Base-by-base conservation (phyloP, 2,797 vertebrate species). In the Antrozous pallidus region DNA sequence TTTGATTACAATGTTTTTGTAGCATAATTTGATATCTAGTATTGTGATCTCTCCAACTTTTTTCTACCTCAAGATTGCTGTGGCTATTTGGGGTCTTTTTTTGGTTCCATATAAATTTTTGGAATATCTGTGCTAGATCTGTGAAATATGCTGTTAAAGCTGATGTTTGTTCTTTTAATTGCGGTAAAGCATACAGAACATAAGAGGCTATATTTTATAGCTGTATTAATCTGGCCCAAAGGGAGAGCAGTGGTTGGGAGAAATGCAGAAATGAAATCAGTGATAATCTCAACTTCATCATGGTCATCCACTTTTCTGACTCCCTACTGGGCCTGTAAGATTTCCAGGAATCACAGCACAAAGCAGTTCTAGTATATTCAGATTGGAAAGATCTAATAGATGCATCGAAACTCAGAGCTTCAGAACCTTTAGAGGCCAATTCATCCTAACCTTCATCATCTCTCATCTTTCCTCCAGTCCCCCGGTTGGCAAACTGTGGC, bases 361-460 rank as follows among this genome's bases (percentile, higher is more conserved):
- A 83, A 91, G 20, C 45, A 36, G 45, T 82, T 84, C 69, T 93
- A 90, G 79, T 88, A 89, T 82, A 94, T 90, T 73, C 42, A 94
- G 22, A n/a, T 79, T 81, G 28, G 24, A 85, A 95, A 90, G 8
- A 24, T 31, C 47, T 88, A 84, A 11, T 92, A 93, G 67, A 90
- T 77, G 84, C 18, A 83, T 10, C 85, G 24, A 88, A 49, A 78
- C 28, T 90, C 73, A 71, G 69, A 91, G 28, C 5, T 58, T 49
- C 28, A 63, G 18, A 26, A 17, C 33, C 22, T 65, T 51, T 71
- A 42, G 26, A 70, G 20, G 58, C 9, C 71, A 94, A 67, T 3
- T 54, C 47, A 89, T 74, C 74, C 33, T 95, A 77, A 91, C 12
- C 74, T 26, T 65, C 33, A 73, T 3, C 56, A 74, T 73, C 16